phyloP scores from a whole-genome alignment of 2,888 invertebrate species.

The Andrena chrysosceles region DNA sequence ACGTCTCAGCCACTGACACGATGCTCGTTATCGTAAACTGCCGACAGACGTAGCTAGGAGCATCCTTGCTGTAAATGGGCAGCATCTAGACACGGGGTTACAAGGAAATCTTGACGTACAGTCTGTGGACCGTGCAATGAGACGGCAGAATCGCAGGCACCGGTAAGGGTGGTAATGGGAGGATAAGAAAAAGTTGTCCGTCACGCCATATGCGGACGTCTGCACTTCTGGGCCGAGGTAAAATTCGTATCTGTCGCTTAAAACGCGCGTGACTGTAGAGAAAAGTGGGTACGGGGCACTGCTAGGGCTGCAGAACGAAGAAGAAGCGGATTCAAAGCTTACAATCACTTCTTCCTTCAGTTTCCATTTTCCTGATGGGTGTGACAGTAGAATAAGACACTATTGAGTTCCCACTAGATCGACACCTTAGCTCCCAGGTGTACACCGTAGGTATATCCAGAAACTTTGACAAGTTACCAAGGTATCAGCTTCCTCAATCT shows the following conservation, averaged over 20 bases:
- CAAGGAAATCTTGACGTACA: conserved; percentile 71
- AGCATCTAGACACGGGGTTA: conserved; percentile 33
- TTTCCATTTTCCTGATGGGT: no score
- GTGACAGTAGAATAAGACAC: no score
- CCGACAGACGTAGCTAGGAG: conserved; percentile 50
- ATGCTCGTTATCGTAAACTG: conserved; percentile 67
- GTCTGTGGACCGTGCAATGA: conserved; percentile 38
- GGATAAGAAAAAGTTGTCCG: conserved; percentile 49
- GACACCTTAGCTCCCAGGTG: no score
- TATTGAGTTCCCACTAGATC: no score
- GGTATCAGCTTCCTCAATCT: no score
- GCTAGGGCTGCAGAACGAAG: neutral
- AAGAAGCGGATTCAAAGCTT: neutral
- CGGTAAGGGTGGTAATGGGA: conserved; percentile 38
- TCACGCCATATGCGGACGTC: conserved; percentile 44
- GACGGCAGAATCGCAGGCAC: conserved; percentile 34
- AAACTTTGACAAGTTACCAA: no score
- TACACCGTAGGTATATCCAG: no score
- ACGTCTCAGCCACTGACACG: conserved; percentile 39
- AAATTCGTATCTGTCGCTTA: conserved; percentile 18
- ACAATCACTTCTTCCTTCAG: no score
- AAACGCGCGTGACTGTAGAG: conserved; percentile 1
- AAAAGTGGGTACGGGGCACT: neutral
- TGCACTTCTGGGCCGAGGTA: conserved; percentile 28
- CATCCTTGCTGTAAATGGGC: conserved; percentile 42